Conservation (phyloP, 1,140 invertebrate genomes). For the Pantala flavescens region DNA sequence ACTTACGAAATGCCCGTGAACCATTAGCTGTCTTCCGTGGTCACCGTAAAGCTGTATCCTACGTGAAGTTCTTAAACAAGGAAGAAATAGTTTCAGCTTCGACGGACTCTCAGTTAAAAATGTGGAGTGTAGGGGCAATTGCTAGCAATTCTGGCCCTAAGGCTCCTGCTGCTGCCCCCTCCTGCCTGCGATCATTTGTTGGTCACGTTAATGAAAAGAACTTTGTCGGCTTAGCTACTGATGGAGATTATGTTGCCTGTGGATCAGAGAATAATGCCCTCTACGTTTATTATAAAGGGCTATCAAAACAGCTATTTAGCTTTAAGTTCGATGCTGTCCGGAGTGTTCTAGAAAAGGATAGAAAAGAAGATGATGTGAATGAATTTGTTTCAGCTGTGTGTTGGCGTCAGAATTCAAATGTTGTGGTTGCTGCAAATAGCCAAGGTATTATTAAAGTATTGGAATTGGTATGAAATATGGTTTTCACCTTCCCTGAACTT, state of each 20-base stretch:
- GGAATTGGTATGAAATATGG: constrained; percentile 50
- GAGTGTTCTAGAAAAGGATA: constrained; percentile 69
- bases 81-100: constrained; percentile 89
- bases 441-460: constrained; percentile 87
- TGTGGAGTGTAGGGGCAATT: constrained; percentile 64
- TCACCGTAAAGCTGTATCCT: constrained; percentile 91
- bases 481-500: background rate
- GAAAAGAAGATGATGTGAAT: constrained; percentile 72
- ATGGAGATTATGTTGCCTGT: constrained; percentile 89
- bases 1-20: constrained; percentile 74
- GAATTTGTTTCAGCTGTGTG: constrained; percentile 95
- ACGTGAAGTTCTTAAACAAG: constrained; percentile 87
- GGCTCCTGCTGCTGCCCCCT: constrained; percentile 45
- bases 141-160: background rate
- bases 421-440: constrained; percentile 89
- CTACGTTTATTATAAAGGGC: constrained; percentile 87
- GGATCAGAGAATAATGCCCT: constrained; percentile 93
- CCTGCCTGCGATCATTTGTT: constrained; percentile 79
- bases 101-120: constrained; percentile 86
- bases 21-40: constrained; percentile 79
- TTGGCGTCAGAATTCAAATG: constrained; percentile 78
- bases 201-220: constrained; percentile 95
- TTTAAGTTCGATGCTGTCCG: constrained; percentile 80
- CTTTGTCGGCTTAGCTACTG: constrained; percentile 92
- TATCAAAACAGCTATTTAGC: constrained; percentile 76